Conservation (phyloP, 2,888 invertebrate species). For the Dasysyrphus albostriatus region DNA sequence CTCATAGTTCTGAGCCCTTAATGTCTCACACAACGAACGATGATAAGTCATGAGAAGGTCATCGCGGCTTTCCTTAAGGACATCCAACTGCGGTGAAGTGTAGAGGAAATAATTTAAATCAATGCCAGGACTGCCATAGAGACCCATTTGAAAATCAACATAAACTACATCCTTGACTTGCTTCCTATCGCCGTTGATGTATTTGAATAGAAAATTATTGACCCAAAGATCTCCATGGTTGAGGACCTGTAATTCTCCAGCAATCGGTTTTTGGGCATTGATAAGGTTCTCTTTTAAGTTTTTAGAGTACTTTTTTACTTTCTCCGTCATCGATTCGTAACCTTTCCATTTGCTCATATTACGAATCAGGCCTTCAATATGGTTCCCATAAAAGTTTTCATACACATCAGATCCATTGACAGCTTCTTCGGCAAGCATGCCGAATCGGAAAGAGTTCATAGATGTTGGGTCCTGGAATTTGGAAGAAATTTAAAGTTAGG, state of each 20-base stretch:
- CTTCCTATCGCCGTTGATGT: conserved; percentile 71
- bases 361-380: conserved; percentile 78
- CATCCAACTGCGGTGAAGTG: conserved; percentile 80
- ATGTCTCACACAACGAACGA: conserved; percentile 75
- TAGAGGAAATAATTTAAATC: conserved; percentile 81
- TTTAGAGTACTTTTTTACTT: conserved; percentile 78
- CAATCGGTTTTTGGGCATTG: conserved; percentile 77
- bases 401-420: conserved; percentile 52
- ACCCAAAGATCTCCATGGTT: conserved; percentile 85
- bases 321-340: conserved; percentile 82
- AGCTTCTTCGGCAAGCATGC: conserved; percentile 78
- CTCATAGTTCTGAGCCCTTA: conserved; percentile 67
- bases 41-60: conserved; percentile 79
- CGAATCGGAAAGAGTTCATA: conserved; percentile 76
- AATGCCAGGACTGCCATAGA: conserved; percentile 80
- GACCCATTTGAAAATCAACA: conserved; percentile 82
- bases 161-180: conserved; percentile 64
- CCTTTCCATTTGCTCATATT: conserved; percentile 83
- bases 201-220: conserved; percentile 85
- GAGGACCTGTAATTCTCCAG: conserved; percentile 82
- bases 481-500: neutral
- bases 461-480: conserved; percentile 77
- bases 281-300: conserved; percentile 77
- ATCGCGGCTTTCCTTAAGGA: conserved; percentile 78
- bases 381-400: conserved; percentile 77